Conservation (phyloP, 1,140 invertebrate genomes). For the Musca domestica region DNA sequence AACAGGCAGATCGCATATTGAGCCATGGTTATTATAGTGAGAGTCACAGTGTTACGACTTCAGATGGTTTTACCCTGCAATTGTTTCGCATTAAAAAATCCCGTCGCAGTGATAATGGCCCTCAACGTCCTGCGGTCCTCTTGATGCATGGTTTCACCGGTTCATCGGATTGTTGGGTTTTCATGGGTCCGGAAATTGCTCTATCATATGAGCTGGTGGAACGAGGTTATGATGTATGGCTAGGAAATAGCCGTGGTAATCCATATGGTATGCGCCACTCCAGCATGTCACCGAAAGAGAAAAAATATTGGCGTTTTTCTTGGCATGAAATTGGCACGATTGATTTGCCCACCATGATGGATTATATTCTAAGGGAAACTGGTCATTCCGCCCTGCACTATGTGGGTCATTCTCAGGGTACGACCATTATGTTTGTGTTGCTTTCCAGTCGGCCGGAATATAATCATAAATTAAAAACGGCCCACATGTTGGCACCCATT, state of each 20-base stretch:
- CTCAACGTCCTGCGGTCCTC: no score
- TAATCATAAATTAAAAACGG: conserved; percentile 58
- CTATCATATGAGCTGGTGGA: conserved; percentile 3
- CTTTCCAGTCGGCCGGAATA: conserved; percentile 58
- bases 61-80: no score
- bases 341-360: conserved; percentile 69
- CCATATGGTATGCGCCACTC: conserved; percentile 59
- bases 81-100: no score
- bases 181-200: no score
- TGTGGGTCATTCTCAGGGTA: conserved; percentile 66
- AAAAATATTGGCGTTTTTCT: conserved; percentile 64
- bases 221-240: conserved; percentile 46
- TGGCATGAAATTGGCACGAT: conserved; percentile 69
- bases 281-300: conserved; percentile 55
- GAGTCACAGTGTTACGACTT: no score
- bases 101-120: no score
- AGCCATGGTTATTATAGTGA: no score
- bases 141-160: no score
- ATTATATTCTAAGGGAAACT: conserved; percentile 64
- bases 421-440: conserved; percentile 60
- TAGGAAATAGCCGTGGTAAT: conserved; percentile 65
- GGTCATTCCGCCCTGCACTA: conserved; percentile 59
- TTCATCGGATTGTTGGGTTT: no score
- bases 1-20: no score
- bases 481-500: conserved; percentile 60